Evolutionary conservation across 2,888 invertebrate genomes (phyloP).

Genomic region (Machimus rusticus): DNA sequence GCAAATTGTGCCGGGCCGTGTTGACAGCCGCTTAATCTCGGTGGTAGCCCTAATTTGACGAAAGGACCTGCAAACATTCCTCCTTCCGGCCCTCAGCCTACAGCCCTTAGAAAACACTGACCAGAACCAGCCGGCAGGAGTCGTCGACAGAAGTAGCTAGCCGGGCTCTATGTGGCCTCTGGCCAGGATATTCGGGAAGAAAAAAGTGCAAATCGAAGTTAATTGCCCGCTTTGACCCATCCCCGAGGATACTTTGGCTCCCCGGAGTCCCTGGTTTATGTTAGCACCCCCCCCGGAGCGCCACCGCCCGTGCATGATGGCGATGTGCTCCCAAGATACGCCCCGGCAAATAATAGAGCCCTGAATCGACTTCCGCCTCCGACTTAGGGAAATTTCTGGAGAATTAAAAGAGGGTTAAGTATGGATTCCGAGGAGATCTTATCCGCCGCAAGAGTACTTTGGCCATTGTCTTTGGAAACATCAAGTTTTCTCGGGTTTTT

Average conservation of each 20-base stretch:
- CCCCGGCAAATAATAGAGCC: neutral
- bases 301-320: neutral
- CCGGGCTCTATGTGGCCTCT: neutral
- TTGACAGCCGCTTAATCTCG: conserved; percentile 34
- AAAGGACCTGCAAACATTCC: neutral
- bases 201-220: conserved; percentile 8
- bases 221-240: neutral
- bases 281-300: neutral
- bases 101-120: neutral
- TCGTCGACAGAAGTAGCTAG: neutral
- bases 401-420: conserved; percentile 14
- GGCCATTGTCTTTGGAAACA: conserved; percentile 10
- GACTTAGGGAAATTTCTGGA: neutral
- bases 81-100: neutral
- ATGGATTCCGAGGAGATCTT: neutral
- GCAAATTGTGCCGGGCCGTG: conserved; percentile 35
- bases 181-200: neutral
- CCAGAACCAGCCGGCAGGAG: neutral
- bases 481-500: neutral
- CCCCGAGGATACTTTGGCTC: neutral
- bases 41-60: neutral
- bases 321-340: neutral
- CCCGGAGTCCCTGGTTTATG: neutral
- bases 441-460: neutral
- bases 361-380: neutral